Percentiles rank a stretch among this genome's conserved stretches.
phyloP scores from a whole-genome alignment of 2,888 invertebrate species.

The Lingula anatina region DNA sequence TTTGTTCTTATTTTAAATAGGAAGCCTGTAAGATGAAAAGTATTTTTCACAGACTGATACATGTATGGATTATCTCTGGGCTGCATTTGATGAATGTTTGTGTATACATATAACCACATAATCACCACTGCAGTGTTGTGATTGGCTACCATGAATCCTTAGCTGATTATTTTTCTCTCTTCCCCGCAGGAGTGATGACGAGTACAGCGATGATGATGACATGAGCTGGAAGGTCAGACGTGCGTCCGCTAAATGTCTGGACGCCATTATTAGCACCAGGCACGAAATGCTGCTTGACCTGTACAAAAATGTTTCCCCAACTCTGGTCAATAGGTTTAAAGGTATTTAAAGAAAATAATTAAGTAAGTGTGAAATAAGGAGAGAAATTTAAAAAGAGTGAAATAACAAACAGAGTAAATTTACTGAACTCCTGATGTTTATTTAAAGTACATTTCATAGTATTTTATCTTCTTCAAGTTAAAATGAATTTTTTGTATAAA shows the following conservation, averaged over 20 bases:
- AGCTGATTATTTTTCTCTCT: not conserved
- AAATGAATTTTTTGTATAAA: too few species aligned
- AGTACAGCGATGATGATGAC: constrained; percentile 98
- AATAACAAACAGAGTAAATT: not conserved
- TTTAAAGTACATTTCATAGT: not conserved
- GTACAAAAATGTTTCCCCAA: constrained; percentile 82
- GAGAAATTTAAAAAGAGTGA: not conserved
- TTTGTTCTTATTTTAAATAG: too few species aligned
- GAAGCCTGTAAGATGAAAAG: too few species aligned
- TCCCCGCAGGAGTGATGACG: constrained; percentile 67
- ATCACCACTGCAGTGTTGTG: too few species aligned
- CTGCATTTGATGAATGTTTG: too few species aligned
- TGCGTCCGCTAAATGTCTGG: constrained; percentile 94
- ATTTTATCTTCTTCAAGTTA: too few species aligned
- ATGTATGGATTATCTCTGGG: too few species aligned
- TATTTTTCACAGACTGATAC: too few species aligned
- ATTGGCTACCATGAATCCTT: not conserved
- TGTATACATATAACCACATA: too few species aligned
- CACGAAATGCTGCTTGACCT: constrained; percentile 86
- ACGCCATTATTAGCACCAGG: constrained; percentile 87
- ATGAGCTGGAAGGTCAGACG: constrained; percentile 97
- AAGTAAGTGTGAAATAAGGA: not conserved
- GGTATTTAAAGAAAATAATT: constrained; percentile 55
- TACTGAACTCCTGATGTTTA: not conserved
- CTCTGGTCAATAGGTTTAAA: constrained; percentile 87